These are phyloP conservation scores for Aquatica leii DNA, from an alignment of 2,888 invertebrate genomes.

Conservation along the genomic window DNA sequence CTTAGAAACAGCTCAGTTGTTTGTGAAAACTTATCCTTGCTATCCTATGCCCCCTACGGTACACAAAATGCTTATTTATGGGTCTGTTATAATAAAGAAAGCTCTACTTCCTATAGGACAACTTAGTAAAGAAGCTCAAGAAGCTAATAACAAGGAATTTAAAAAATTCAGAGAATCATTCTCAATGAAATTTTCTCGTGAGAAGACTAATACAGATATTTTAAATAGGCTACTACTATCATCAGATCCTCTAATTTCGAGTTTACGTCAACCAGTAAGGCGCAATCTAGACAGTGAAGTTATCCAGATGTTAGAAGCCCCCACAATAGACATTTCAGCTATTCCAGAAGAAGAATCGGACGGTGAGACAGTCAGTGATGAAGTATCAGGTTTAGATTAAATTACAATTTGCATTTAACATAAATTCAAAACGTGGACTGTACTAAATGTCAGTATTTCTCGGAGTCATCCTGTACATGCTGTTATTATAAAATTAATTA, in stretches of 20 bases:
- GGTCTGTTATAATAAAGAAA: constrained; percentile 43
- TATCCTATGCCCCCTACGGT: constrained; percentile 49
- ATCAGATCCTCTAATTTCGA: constrained; percentile 42
- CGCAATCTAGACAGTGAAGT: not conserved
- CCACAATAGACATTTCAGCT: too few species aligned
- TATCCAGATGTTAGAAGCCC: too few species aligned
- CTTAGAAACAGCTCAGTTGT: constrained; percentile 33
- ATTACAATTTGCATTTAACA: too few species aligned
- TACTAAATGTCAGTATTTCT: too few species aligned
- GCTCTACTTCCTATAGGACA: constrained; percentile 45
- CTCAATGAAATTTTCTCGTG: constrained; percentile 41
- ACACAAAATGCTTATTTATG: constrained; percentile 46
- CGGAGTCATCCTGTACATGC: too few species aligned
- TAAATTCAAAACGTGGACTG: too few species aligned
- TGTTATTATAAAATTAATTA: too few species aligned
- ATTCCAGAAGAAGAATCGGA: too few species aligned
- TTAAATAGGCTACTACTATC: constrained; percentile 42
- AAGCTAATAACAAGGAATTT: constrained; percentile 42
- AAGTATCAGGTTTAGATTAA: too few species aligned
- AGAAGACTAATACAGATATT: constrained; percentile 42
- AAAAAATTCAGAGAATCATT: constrained; percentile 40
- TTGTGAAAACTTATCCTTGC: constrained; percentile 45
- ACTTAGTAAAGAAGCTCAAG: constrained; percentile 49
- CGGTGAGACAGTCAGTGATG: too few species aligned
- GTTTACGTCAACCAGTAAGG: constrained; percentile 26